Conservation (phyloP, 1,140 invertebrate species). For the Camponotus floridanus region DNA sequence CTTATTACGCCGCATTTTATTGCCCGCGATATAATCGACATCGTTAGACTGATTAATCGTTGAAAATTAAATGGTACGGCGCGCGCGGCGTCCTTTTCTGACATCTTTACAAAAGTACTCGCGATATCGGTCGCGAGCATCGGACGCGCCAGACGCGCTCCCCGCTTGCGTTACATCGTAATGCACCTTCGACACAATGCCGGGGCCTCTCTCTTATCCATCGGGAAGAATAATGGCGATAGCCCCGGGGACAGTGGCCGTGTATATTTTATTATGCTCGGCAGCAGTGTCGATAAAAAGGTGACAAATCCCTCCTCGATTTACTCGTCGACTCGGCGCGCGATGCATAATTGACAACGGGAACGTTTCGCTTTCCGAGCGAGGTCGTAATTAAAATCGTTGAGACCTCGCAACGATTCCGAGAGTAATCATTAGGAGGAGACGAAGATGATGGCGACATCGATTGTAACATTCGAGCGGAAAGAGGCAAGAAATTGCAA, state of each 20-base stretch:
- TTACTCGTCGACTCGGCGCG: conserved; percentile 34
- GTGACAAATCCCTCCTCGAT: conserved; percentile 47
- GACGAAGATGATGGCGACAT: neutral
- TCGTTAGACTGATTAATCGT: conserved; percentile 73
- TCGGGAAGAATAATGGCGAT: conserved; percentile 50
- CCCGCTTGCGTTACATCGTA: conserved; percentile 49
- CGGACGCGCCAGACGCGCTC: conserved; percentile 7
- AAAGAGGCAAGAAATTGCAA: neutral
- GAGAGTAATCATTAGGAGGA: conserved; percentile 3
- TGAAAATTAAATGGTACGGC: conserved; percentile 71
- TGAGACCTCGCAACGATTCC: neutral
- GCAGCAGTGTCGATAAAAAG: conserved; percentile 56
- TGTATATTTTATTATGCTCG: conserved; percentile 48
- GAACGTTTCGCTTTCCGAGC: conserved; percentile 12
- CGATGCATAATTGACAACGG: conserved; percentile 35
- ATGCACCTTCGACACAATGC: conserved; percentile 40
- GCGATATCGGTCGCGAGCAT: conserved; percentile 58
- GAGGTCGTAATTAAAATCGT: conserved; percentile 34
- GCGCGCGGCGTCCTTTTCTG: conserved; percentile 35
- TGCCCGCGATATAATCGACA: conserved; percentile 63
- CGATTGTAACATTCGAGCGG: neutral
- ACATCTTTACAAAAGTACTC: conserved; percentile 44
- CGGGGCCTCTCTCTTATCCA: neutral
- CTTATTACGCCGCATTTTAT: conserved; percentile 70
- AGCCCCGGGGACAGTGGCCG: conserved; percentile 47